Base-by-base conservation (phyloP, 2,113 vertebrate genomes). In the Perca fluviatilis region DNA sequence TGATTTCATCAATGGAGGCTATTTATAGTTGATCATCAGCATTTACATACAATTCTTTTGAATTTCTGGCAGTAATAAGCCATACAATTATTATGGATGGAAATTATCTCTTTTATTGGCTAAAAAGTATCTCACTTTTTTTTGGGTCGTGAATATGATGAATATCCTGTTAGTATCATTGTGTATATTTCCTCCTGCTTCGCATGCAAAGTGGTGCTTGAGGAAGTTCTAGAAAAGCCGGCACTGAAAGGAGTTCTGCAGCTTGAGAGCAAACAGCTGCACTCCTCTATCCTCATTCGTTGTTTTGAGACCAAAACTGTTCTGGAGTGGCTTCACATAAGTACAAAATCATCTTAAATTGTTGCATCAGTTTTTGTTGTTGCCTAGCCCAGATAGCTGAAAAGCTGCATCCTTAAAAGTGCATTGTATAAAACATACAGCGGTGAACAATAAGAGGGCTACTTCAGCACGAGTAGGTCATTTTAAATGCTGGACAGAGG, bases 231-330 rank as follows among this genome's bases (percentile, higher is more conserved):
- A 77, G 91, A 89, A 89, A 92, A 89, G 66, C 78, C 27, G 83
- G 58, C 58, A 25, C 62, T 90, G 79, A 91, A 89, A 84, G 78
- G 65, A 89, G 79, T 88, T 83, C 66, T 74, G 79, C 80, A 79
- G 62, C 87, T 91, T 18, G 90, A 95, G 94, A 95, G 83, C 92
- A 89, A 87, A 91, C 95, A 95, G 95, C 95, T 95, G 94, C 88
- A 80, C 87, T 91, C 84, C 76, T 90, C 87, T 85, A 72, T 83
- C 83, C 74, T 88, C 81, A 47, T 70, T 74, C n/a, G 77, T 81
- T 86, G 80, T 86, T 71, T 43, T 80, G 75, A 76, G 83, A 88
- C 71, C 66, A 76, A 83, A 76, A 57, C 50, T 76, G 80, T 80
- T 81, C 40, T 83, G 68, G 79, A 91, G 83, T 85, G 81, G 83